Percentiles rank a stretch among this genome's conserved stretches.
These are phyloP conservation scores for Emberiza fucata DNA, from an alignment of 2,113 vertebrate species.

Conservation along the genomic window DNA sequence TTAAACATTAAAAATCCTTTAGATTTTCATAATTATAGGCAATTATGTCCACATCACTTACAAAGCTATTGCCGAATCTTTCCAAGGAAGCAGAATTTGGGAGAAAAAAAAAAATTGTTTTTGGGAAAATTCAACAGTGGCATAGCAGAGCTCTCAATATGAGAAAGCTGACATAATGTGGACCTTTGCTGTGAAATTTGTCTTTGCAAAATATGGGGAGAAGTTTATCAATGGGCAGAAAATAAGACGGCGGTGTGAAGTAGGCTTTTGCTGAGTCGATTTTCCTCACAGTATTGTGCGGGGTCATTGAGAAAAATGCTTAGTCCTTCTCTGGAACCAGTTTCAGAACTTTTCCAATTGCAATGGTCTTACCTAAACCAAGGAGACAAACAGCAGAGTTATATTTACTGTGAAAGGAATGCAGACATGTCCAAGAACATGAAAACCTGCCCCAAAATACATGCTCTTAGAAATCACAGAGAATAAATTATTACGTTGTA, in stretches of 20 bases:
- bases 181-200: conserved; percentile 83
- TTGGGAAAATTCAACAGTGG: conserved; percentile 86
- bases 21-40: conserved; percentile 83
- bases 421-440: not conserved
- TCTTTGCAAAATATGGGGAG: conserved; percentile 81
- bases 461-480: not conserved
- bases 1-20: conserved; percentile 81
- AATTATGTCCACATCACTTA: conserved; percentile 90
- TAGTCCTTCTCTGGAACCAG: conserved; percentile 99
- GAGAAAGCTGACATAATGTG: conserved; percentile 99
- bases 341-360: conserved; percentile 99
- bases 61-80: conserved; percentile 85
- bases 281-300: conserved; percentile 85
- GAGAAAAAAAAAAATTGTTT: conserved; percentile 58
- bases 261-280: conserved; percentile 86
- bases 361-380: conserved; percentile 94
- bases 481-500: not conserved
- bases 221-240: conserved; percentile 83
- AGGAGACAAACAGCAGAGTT: conserved; percentile 22
- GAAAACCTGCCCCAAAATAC: not conserved
- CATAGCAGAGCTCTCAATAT: conserved; percentile 99
- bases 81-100: conserved; percentile 82
- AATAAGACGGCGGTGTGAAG: conserved; percentile 86
- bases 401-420: not conserved
- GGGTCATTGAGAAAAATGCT: conserved; percentile 77